Base-by-base conservation (phyloP, 1,140 invertebrate genomes). In the Aradophagus sp. region DNA sequence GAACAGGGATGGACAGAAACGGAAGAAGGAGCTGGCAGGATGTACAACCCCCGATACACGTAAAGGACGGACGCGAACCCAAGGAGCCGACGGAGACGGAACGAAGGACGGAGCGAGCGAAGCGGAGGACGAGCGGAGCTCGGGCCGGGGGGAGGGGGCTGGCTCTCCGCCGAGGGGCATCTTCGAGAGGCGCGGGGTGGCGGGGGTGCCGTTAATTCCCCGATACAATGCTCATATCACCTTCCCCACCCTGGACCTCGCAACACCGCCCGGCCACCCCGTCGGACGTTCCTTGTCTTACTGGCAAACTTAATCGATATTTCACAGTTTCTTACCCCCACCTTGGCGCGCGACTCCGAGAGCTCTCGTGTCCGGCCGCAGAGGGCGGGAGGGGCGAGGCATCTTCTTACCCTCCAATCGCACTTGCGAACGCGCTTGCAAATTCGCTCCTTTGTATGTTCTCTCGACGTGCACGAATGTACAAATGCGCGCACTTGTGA, bases 181-280 rank as follows among this genome's bases (percentile, higher is more conserved):
- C 56, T 36, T 42, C 48, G 23, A 45, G 15, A 53, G 52, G 53
- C 27, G 69, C 32, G 44, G 27, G 27, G 41, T 15, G 42, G 19
- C 71, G 67, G 73, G 74, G 80, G 2, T 75, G 76, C 80, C 83
- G 83, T 86, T 86, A 86, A 86, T 86, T 86, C 84, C 83, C 83
- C 84, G 83, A 86, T 85, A 86, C 84, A 85, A 86, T 86, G 84
- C 84, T 85, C 84, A 85, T 85, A 86, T 85, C 84, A 84, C 83
- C 83, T 85, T 66, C 72, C 72, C 72, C 67, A 71, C 67, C 52
- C 63, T 75, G 63, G 61, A 59, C 62, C 73, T 56, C 61, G 56
- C 38, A 61, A 58, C 45, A 50, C 48, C 67, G 58, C 72, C 63
- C 68, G 59, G 31, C 63, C 80, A 74, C n/a, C 76, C 75, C 77